A percentile compares a stretch with the other conserved stretches of the same genome.
phyloP scores from a whole-genome alignment of 2,113 vertebrate genomes.

The Suncus etruscus region DNA sequence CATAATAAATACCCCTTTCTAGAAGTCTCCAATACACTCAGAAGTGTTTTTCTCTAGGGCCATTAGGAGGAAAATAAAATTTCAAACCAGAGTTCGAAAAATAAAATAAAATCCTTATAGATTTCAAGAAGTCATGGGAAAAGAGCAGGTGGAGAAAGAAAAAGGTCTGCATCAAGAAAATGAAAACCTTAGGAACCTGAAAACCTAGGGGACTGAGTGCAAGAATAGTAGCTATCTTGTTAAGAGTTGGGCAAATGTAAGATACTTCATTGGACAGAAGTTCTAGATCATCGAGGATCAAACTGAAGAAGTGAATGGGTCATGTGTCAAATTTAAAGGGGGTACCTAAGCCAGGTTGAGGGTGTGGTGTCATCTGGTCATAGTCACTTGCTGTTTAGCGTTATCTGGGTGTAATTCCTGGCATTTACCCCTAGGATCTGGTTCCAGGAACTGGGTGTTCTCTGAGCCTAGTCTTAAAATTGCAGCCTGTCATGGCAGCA shows the following conservation, averaged over 20 bases:
- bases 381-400: too few species aligned
- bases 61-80: constrained; percentile 42
- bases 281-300: too few species aligned
- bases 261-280: too few species aligned
- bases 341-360: too few species aligned
- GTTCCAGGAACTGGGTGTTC: too few species aligned
- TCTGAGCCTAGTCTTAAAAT: too few species aligned
- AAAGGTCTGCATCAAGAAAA: neutral
- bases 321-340: too few species aligned
- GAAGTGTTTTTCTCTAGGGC: constrained; percentile 46
- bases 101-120: constrained; percentile 24
- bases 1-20: neutral
- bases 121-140: neutral
- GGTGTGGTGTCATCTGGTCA: too few species aligned
- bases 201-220: neutral
- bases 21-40: neutral
- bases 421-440: too few species aligned
- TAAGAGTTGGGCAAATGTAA: neutral
- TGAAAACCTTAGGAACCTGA: neutral
- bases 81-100: constrained; percentile 45
- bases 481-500: too few species aligned
- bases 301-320: too few species aligned
- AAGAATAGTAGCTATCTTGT: neutral
- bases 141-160: neutral
- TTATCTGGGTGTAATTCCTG: too few species aligned